phyloP scores from a whole-genome alignment of 2,888 invertebrate species.

The Mechanitis messenoides region DNA sequence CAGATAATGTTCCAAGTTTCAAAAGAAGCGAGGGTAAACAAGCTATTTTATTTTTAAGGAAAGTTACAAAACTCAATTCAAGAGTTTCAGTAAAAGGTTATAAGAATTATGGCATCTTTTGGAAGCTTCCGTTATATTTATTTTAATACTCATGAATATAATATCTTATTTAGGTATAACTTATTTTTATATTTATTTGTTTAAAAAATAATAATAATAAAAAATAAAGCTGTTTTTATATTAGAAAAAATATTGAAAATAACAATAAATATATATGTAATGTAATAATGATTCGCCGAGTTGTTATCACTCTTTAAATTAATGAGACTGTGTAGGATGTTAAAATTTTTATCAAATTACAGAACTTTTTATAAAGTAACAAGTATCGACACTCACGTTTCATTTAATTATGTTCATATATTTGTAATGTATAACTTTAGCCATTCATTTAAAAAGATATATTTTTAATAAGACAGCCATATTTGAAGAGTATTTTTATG shows the following conservation, averaged over 20 bases:
- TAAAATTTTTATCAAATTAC: background rate
- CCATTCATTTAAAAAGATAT: too few species aligned
- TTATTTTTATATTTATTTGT: too few species aligned
- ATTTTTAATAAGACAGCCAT: too few species aligned
- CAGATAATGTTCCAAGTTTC: slow-evolving; percentile 23
- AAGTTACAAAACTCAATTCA: slow-evolving; percentile 4
- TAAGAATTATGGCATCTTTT: slow-evolving; percentile 7
- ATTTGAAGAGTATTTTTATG: too few species aligned
- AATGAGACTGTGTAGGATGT: background rate
- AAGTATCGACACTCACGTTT: background rate
- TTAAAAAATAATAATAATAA: too few species aligned
- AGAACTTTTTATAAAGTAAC: slow-evolving; percentile 1
- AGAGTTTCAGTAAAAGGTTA: background rate
- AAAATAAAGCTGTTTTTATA: too few species aligned
- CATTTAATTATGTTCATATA: slow-evolving; percentile 8
- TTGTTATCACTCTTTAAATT: too few species aligned
- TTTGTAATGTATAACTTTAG: too few species aligned
- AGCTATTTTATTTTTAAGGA: slow-evolving; percentile 22
- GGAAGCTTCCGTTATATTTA: background rate
- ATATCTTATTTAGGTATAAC: background rate
- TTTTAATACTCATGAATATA: slow-evolving; percentile 8
- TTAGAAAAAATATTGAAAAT: too few species aligned
- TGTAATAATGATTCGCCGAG: too few species aligned
- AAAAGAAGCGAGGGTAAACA: slow-evolving; percentile 17
- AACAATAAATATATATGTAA: too few species aligned